Conservation (phyloP, 2,888 invertebrate genomes). For the Oscheius myriophilus region DNA sequence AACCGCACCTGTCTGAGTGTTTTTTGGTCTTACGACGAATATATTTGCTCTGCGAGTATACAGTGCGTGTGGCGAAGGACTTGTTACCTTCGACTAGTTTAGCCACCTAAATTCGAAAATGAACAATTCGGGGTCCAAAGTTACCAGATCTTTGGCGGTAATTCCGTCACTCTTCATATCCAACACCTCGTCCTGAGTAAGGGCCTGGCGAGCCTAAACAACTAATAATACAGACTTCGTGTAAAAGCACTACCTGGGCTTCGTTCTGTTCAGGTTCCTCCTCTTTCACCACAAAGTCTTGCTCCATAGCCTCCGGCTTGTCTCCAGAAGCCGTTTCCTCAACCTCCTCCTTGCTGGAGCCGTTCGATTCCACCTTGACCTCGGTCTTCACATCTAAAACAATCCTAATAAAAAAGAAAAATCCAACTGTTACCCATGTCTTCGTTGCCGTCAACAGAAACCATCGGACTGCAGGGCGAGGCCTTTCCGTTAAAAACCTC, state of each 20-base stretch:
- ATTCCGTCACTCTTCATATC: conserved; percentile 57
- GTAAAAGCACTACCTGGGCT: conserved; percentile 1
- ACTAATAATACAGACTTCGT: background rate
- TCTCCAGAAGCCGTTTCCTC: background rate
- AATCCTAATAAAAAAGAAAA: background rate
- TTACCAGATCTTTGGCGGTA: conserved; percentile 41
- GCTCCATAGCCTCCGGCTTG: conserved; percentile 1
- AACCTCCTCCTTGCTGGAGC: conserved; percentile 5
- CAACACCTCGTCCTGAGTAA: conserved; percentile 53
- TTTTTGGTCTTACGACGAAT: conserved; percentile 84
- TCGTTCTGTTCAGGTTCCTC: background rate
- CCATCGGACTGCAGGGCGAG: background rate
- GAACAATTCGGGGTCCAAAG: background rate
- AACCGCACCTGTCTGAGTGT: conserved; percentile 80
- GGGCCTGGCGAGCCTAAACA: conserved; percentile 45
- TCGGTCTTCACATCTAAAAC: background rate
- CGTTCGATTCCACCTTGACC: background rate
- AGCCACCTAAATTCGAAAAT: conserved; percentile 44
- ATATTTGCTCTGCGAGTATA: conserved; percentile 61
- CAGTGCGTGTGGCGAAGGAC: conserved; percentile 56
- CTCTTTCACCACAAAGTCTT: conserved; percentile 9
- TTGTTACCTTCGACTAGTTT: conserved; percentile 62
- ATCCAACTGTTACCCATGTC: background rate
- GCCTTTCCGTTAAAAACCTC: conserved; percentile 46
- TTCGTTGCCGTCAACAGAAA: background rate